Evolutionary conservation across 1,140 invertebrate genomes (phyloP), one percentile per base, ranked within the genome.

Genomic region (Aphelenchoides fujianensis): DNA sequence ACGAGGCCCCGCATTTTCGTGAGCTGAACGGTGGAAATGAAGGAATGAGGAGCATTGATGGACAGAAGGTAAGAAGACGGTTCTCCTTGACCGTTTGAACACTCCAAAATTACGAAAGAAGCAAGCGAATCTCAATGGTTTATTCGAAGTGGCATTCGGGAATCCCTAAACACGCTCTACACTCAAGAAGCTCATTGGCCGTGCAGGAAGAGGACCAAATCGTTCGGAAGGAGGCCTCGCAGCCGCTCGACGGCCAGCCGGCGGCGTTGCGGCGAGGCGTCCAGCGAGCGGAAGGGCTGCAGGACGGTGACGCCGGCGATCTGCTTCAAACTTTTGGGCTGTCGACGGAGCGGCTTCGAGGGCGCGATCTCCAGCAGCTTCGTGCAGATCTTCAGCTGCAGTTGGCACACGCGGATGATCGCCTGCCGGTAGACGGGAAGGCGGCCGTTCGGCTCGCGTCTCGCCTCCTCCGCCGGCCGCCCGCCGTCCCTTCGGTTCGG

Each of bases 311-410:
- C 16, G 27, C 63, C 32, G 12, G 63, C 63, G 1, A 66, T 32
- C 34, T 66, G 32, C 36, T 66, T 66, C 1, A 66, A 30, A 19
- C 36, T n/a, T 36, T 66, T 37, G 12, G 63, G 63, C 31, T 66
- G 32, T 34, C 32, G 0, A 27, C 31, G 16, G 12, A 37, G 31
- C 63, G 31, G 31, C 16, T 34, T 36, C 31, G 63, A 32, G 12
- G 55, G 55, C 5, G 55, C 55, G 27, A 66, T 66, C 53, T 66
- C 32, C 28, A 66, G 30, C 63, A 66, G 53, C 36, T 66, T 66
- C n/a, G 31, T 32, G 3, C 63, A 66, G 2, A 66, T 36, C 31
- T 66, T 66, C 32, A 66, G 3, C 32, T 66, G 63, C n/a, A 66
- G 63, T 66, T 66, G 32, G 34, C 63, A 66, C 12, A 66, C 32